Conservation (phyloP, 2,888 invertebrate species). For the Leptinotarsa haldemani region DNA sequence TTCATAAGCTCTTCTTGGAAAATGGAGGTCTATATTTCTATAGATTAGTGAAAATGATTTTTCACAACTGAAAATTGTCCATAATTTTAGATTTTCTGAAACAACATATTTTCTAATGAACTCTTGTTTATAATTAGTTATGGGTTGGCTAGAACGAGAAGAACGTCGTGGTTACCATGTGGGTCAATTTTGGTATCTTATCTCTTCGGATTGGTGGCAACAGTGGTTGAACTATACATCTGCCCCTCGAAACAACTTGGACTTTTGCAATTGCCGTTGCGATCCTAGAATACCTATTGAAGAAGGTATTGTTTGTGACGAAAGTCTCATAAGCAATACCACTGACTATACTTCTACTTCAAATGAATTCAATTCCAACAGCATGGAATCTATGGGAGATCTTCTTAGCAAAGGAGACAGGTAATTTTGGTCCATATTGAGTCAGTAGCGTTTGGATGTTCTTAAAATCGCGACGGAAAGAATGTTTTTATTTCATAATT, state of each 20-base stretch:
- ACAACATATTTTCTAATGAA: background rate
- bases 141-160: slow-evolving; percentile 85
- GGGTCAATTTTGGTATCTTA: slow-evolving; percentile 91
- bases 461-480: slow-evolving; percentile 7
- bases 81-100: too few relatives aligned
- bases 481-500: slow-evolving; percentile 23
- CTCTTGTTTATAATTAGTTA: slow-evolving; percentile 66
- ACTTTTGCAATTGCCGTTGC: slow-evolving; percentile 67
- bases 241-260: slow-evolving; percentile 57
- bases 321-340: slow-evolving; percentile 73
- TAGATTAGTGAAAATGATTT: too few relatives aligned
- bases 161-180: slow-evolving; percentile 79
- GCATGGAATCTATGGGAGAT: slow-evolving; percentile 75
- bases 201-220: slow-evolving; percentile 89
- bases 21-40: too few relatives aligned
- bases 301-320: slow-evolving; percentile 76
- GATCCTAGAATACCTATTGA: slow-evolving; percentile 65
- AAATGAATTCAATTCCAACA: slow-evolving; percentile 64
- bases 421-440: slow-evolving; percentile 51
- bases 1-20: background rate
- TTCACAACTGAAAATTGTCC: too few relatives aligned
- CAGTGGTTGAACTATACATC: slow-evolving; percentile 81
- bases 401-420: slow-evolving; percentile 71
- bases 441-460: background rate
- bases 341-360: slow-evolving; percentile 62